Base-by-base conservation (phyloP, 2,113 vertebrate species). In the Zosterops borbonicus region DNA sequence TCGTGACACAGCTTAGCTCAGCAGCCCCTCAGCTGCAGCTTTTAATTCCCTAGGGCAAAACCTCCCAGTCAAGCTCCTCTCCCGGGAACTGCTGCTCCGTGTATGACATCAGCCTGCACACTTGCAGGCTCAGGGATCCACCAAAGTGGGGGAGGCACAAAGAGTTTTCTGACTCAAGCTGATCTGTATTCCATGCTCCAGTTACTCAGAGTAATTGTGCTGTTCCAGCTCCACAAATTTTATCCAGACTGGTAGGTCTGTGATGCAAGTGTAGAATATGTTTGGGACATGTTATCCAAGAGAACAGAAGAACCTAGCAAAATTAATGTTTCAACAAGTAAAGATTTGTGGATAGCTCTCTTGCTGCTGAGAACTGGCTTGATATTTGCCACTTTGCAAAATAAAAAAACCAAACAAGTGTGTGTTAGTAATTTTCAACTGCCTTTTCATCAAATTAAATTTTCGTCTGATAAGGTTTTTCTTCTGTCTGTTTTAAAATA, bases 131-230 rank as follows among this genome's bases (percentile, higher is more conserved):
- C 87, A 70, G 56, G 55, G 92, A 97, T 91, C 86, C 52, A 53
- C 90, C 92, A 3, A 81, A 71, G 56, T 47, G 86, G 82, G 89
- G 91, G 95, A 96, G 87, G 94, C 69, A 94, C 94, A 97, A 97
- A 94, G 96, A 75, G 58, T 62, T 90, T 92, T 92, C 87, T 95
- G 87, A 92, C 94, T 94, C 92, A 92, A 85, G 94, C 77, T 92
- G 62, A 79, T 85, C 96, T 90, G 64, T 87, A 83, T 83, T 94
- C 95, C 67, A 89, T 12, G 94, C 83, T 89, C 93, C 88, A 88
- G 78, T 94, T 96, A 96, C 92, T 95, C 24, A 0, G n/a, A 88
- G 95, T 58, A 96, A 95, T 94, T 50, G 68, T 49, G 29, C 42
- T 78, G 89, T 65, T 83, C 60, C 79, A 79, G 81, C 90, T 83